Percentiles rank a stretch among this genome's conserved stretches.
These are phyloP conservation scores for Eurois occulta DNA, from an alignment of 2,888 invertebrate species.

Conservation along the genomic window DNA sequence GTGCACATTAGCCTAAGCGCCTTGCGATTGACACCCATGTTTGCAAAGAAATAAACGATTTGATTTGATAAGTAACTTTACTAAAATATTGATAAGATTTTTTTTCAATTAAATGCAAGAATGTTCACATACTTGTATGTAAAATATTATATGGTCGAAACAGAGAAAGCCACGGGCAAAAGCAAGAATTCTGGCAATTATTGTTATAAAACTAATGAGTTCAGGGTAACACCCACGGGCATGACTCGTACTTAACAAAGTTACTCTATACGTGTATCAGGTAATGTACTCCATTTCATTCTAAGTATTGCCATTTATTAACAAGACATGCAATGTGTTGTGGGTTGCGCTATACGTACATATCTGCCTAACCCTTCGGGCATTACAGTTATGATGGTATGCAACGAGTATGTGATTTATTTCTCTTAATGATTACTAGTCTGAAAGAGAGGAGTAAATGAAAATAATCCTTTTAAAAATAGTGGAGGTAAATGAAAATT, in stretches of 20 bases:
- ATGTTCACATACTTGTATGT: too few relatives aligned
- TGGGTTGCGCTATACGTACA: neutral
- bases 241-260: conserved; percentile 1
- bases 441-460: neutral
- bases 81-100: neutral
- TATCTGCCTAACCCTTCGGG: neutral
- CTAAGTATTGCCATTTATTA: conserved; percentile 21
- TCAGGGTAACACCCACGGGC: conserved; percentile 16
- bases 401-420: conserved; percentile 28
- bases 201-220: conserved; percentile 37
- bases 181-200: neutral
- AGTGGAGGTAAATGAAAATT: too few relatives aligned
- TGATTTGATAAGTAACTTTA: neutral
- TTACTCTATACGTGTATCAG: conserved; percentile 8
- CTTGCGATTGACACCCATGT: neutral
- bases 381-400: neutral
- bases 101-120: too few relatives aligned
- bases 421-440: neutral
- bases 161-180: neutral
- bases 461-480: neutral
- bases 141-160: neutral
- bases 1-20: neutral
- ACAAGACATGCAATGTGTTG: conserved; percentile 20
- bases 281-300: conserved; percentile 21
- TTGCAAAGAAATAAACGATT: neutral